Base-by-base conservation (phyloP, 2,797 vertebrate species). In the Parauchenoglanis punctatus region DNA sequence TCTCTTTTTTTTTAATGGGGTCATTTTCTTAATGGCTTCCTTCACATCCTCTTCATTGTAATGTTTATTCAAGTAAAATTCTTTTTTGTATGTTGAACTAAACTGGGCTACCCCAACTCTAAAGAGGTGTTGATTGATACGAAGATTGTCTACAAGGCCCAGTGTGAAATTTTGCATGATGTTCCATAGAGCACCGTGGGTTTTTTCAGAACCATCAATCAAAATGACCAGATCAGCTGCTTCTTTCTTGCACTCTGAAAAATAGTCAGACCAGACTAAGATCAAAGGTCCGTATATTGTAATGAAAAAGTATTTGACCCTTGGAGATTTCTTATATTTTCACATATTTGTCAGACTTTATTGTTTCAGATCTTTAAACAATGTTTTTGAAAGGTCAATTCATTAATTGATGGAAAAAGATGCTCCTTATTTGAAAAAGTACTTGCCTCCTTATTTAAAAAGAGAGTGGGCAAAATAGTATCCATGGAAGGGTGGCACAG, bases 211-310 rank as follows among this genome's bases (percentile, higher is more conserved):
- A 76, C 96, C 93, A 54, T 97, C 96, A 0, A 96, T 78, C 35
- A 97, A 91, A 93, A 98, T 95, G 72, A 97, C 95, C 88, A 98
- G 90, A 88, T 98, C 97, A 2, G 95, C 95, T 85, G 93, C 25
- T 83, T 91, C 88, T 12, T 93, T 94, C 4, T 90, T 89, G 93
- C 97, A 97, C 73, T 72, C 97, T 97, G 90, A 46, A 78, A 82
- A 88, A 85, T 31, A 89, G 0, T 65, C 25, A 23, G 58, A 59
- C 46, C 23, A 75, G 28, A 28, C 2, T 40, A 40, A 35, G 17
- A 70, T 35, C 68, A 40, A 40, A 23, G 10, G 40, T 73, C 35
- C 15, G 7, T 17, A 68, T 7, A 40, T 3, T 44, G 35, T 28
- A 11, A 28, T 65, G n/a, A 28, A 65, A 61, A 65, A 65, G 12